Evolutionary conservation across 1,140 invertebrate species (phyloP), one percentile per base, ranked within the genome.

Genomic region (Drosophila sp.): DNA sequence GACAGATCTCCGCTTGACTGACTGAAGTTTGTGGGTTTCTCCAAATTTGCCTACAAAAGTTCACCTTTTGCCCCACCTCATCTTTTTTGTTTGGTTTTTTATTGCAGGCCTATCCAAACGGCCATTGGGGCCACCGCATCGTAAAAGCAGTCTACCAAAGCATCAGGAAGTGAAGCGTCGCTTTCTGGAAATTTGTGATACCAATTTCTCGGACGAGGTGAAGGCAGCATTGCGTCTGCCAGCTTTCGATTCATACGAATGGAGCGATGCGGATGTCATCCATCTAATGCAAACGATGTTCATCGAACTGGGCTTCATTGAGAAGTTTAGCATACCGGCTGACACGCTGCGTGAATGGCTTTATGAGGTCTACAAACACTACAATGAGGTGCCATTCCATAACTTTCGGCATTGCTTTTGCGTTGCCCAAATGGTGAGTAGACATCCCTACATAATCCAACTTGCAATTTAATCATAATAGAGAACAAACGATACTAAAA

Each of bases 391-490:
- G 85, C 97, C 97, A 54, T 98, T 97, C 93, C 97, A 98, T 91
- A 97, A 97, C 93, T 97, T 97, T 92, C 94, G 96, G 56, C 97
- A 98, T 90, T 97, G 96, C 89, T 98, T 98, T 92, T 97, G 96
- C 93, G 97, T 98, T 56, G 95, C 96, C 47, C 97, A 98, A 94
- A 98, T 98, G 97, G 96, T 97, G 93, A 95, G 94, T 93, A 23
- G 17, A 17, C 17, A 17, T 17, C 17, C 17, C 17, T 17, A 17
- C 17, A 17, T 17, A 17, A 17, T 17, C 17, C 17, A 17, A 17
- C 17, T 17, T 17, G 17, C 17, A 17, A 17, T 17, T 17, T 17
- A 17, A 17, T 17, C 17, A 17, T 17, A 17, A 17, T 17, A 17
- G 17, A 17, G 17, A 17, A 17, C 17, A 17, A 17, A 17, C 11